phyloP scores from a whole-genome alignment of 2,888 invertebrate genomes.

The Scaptomyza flava region DNA sequence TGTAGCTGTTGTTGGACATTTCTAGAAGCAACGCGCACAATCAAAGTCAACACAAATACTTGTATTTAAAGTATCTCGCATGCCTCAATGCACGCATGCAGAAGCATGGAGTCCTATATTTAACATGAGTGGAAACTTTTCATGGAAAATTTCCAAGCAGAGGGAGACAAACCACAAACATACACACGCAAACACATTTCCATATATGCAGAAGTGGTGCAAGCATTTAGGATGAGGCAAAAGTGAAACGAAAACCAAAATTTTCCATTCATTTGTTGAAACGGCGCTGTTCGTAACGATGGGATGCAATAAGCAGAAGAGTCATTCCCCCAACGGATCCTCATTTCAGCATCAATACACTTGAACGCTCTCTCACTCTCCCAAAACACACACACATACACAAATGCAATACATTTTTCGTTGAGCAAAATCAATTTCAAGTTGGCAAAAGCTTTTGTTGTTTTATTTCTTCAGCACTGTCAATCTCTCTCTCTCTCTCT shows the following conservation, averaged over 20 bases:
- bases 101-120: constrained; percentile 51
- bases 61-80: constrained; percentile 10
- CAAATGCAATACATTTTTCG: neutral
- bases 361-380: constrained; percentile 11
- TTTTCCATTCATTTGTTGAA: constrained; percentile 66
- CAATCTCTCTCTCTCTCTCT: constrained; percentile 4
- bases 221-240: constrained; percentile 56
- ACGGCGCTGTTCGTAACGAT: constrained; percentile 33
- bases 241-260: constrained; percentile 60
- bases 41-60: neutral
- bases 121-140: constrained; percentile 61
- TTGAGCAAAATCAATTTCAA: constrained; percentile 52
- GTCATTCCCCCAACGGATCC: neutral
- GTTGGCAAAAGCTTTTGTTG: constrained; percentile 40
- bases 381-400: constrained; percentile 8
- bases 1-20: neutral
- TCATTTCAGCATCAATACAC: neutral
- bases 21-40: constrained; percentile 2
- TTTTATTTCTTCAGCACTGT: constrained; percentile 17
- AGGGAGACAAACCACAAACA: constrained; percentile 12
- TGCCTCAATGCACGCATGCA: neutral
- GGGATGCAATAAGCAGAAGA: constrained; percentile 32
- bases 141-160: constrained; percentile 66
- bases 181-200: constrained; percentile 5
- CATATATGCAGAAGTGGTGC: constrained; percentile 43